Conservation (phyloP, 2,113 vertebrate genomes). For the Chaenogobius annularis region DNA sequence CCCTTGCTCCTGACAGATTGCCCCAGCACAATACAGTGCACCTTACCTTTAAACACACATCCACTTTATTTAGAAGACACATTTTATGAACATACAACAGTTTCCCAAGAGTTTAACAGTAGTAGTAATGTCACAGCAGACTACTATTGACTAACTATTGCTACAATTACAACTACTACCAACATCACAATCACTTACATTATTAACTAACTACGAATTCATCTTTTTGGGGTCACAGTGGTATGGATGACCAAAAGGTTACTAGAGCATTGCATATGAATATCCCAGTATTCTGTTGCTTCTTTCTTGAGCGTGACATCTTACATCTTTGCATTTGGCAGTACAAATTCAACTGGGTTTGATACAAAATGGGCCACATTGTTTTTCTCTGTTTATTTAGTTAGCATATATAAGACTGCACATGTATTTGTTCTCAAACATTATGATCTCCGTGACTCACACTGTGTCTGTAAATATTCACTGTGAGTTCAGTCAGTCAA, state of each 20-base stretch:
- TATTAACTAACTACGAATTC: too few relatives aligned
- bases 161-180: background rate
- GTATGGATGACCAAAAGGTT: too few relatives aligned
- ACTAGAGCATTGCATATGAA: too few relatives aligned
- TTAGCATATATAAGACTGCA: background rate
- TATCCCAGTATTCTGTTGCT: background rate
- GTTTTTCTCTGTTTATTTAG: background rate
- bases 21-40: too few relatives aligned
- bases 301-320: background rate
- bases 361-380: background rate
- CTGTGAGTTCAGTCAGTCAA: constrained; percentile 1
- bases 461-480: background rate
- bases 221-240: too few relatives aligned
- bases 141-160: background rate
- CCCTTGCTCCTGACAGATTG: too few relatives aligned
- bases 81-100: background rate
- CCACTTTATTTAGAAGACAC: background rate
- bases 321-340: background rate
- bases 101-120: background rate
- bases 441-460: constrained; percentile 18
- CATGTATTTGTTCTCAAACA: constrained; percentile 11
- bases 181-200: too few relatives aligned
- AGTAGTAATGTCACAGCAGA: too few relatives aligned
- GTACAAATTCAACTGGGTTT: background rate
- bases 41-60: background rate